A percentile compares a stretch with the other conserved stretches of the same genome.
Conservation (phyloP, 23 tunicate genomes). For the Styela plicata region DNA sequence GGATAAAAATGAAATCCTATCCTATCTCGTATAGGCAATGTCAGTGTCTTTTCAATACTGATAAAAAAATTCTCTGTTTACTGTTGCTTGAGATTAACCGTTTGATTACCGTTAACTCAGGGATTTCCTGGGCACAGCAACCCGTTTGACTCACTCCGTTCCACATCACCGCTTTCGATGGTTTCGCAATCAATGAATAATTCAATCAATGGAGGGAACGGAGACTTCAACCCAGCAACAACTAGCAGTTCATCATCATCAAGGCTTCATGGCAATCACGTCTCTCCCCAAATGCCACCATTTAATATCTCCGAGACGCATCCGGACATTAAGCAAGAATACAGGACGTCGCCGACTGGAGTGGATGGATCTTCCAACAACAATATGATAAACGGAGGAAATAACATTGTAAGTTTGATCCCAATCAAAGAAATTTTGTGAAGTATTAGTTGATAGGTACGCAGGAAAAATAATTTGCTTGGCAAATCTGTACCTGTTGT, state of each 20-base stretch:
- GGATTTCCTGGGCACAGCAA: background rate
- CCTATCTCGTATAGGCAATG: too few species aligned
- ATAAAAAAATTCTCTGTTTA: too few species aligned
- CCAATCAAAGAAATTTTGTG: too few species aligned
- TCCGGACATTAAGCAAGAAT: slow-evolving; percentile 24
- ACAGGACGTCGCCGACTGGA: slow-evolving; percentile 15
- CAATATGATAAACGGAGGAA: background rate
- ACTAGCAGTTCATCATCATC: background rate
- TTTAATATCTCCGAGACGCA: background rate
- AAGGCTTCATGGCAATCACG: background rate
- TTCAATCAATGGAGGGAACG: slow-evolving; percentile 22
- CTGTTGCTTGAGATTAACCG: too few species aligned
- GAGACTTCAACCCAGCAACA: background rate
- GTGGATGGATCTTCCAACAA: background rate
- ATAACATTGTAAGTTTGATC: slow-evolving; percentile 7
- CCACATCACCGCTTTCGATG: slow-evolving; percentile 23
- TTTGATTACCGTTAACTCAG: too few species aligned
- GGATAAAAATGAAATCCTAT: too few species aligned
- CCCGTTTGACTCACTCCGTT: slow-evolving; percentile 21
- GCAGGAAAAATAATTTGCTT: too few species aligned
- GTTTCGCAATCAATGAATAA: background rate
- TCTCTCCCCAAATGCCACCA: background rate
- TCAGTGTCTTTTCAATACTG: too few species aligned
- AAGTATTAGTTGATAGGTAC: too few species aligned
- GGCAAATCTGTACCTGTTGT: too few species aligned